These are phyloP conservation scores for Hybognathus amarus DNA, from an alignment of 2,797 vertebrate genomes.

Conservation along the genomic window DNA sequence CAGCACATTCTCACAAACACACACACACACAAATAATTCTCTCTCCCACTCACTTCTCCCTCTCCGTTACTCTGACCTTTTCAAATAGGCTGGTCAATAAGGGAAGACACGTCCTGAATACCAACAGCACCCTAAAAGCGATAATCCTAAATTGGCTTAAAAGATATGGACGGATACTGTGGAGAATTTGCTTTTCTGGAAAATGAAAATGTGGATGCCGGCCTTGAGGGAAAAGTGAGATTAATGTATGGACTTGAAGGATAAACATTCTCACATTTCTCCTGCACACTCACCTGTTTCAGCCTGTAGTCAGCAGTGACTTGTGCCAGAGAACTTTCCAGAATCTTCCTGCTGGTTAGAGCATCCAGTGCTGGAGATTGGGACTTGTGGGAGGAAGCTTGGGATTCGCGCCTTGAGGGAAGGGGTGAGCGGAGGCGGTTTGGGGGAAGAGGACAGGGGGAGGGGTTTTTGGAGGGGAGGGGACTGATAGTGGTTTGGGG, in stretches of 20 bases:
- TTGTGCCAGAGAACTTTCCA: constrained; percentile 88
- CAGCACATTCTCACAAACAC: constrained; percentile 6
- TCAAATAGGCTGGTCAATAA: constrained; percentile 60
- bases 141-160: constrained; percentile 47
- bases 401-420: constrained; percentile 65
- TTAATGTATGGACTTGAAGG: constrained; percentile 30
- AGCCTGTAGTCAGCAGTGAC: constrained; percentile 89
- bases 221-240: constrained; percentile 28
- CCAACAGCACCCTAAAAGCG: constrained; percentile 51
- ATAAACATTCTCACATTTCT: constrained; percentile 1
- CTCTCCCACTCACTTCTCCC: constrained; percentile 42
- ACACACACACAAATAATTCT: constrained; percentile 31
- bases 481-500: constrained; percentile 91
- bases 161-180: constrained; percentile 40
- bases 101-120: constrained; percentile 58
- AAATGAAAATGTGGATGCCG: constrained; percentile 21
- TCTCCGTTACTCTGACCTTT: constrained; percentile 58
- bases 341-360: constrained; percentile 84
- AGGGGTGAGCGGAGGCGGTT: constrained; percentile 74
- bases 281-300: constrained; percentile 86
- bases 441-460: constrained; percentile 88
- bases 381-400: constrained; percentile 70
- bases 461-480: constrained; percentile 88
- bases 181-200: constrained; percentile 41
- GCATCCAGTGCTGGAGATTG: constrained; percentile 66